Conservation (phyloP, 2,113 vertebrate species). For the Neolamprologus modestus region DNA sequence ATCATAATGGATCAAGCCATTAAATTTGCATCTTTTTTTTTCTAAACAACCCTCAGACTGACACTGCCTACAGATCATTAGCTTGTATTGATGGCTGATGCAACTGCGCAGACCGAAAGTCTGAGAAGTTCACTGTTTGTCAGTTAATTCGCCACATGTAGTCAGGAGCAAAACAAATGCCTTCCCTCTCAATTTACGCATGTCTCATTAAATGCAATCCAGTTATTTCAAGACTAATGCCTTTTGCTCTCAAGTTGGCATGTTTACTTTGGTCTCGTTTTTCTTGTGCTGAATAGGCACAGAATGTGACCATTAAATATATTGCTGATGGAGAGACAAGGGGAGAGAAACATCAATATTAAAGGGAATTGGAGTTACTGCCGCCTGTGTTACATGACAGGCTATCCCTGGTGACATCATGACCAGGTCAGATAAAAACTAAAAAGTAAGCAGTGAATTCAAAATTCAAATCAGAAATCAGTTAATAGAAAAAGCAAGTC, state of each 20-base stretch:
- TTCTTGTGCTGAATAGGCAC: constrained; percentile 66
- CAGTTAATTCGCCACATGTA: constrained; percentile 27
- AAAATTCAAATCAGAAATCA: neutral
- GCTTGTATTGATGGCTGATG: constrained; percentile 28
- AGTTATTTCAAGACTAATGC: constrained; percentile 50
- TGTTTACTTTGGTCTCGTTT: constrained; percentile 63
- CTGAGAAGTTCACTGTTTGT: constrained; percentile 40
- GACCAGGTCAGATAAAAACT: neutral
- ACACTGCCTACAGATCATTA: constrained; percentile 17
- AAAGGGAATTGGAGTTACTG: constrained; percentile 38
- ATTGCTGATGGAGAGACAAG: constrained; percentile 69
- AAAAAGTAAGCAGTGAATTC: neutral
- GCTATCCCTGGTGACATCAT: constrained; percentile 30
- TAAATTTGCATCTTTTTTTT: constrained; percentile 50
- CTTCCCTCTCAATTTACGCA: constrained; percentile 38
- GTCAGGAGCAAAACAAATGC: constrained; percentile 45
- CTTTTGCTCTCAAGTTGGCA: constrained; percentile 49
- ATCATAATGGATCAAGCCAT: constrained; percentile 65
- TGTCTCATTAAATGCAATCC: constrained; percentile 47
- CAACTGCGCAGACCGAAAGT: constrained; percentile 20
- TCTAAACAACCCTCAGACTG: constrained; percentile 27
- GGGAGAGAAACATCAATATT: constrained; percentile 58
- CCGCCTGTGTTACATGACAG: neutral
- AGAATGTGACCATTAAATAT: constrained; percentile 67
- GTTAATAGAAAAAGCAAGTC: neutral